Evolutionary conservation across 2,888 invertebrate species (phyloP), one percentile per base, ranked within the genome.

Genomic region (Standfussiana lucernea): DNA sequence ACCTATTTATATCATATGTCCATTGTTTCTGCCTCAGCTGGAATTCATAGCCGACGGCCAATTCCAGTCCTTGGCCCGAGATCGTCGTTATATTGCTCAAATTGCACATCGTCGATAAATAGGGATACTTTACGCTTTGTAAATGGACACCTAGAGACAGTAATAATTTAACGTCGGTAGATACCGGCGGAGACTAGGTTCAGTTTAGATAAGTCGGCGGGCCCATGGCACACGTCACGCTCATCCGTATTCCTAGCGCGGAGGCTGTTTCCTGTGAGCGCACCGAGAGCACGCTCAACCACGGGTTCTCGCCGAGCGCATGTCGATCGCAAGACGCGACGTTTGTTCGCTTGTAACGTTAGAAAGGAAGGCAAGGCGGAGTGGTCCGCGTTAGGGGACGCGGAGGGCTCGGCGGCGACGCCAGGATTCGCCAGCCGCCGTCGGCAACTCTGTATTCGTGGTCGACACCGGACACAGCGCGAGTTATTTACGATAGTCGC

Each of bases 401-500:
- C 70, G 74, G 68, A 87, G 82, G 81, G 88, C 83, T 81, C 85
- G 79, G 86, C 86, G 85, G 47, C 72, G 84, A 86, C 82, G 87
- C 85, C 87, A 89, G 93, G 92, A 93, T 95, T 95, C 92, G 94
- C 95, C 89, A 93, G 91, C 90, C 89, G 90, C 86, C 90, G 90
- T 88, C 89, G 92, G 91, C 91, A 93, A 95, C 93, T 95, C 94
- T 93, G 95, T 95, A 95, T 95, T 94, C 96, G 91, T 91, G 88
- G 92, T 93, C 90, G 92, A 91, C 93, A 95, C 96, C 96, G 96
- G 96, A 96, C 96, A 95, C 92, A 90, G 91, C 86, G 90, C 93
- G 93, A 93, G 96, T 96, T 95, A 96, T 96, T 96, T 96, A 96
- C 96, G 96, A 96, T 93, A 93, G 94, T 91, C 92, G 94, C 93